phyloP scores from a whole-genome alignment of 2,888 invertebrate species.

The Drosophila paramelanica region DNA sequence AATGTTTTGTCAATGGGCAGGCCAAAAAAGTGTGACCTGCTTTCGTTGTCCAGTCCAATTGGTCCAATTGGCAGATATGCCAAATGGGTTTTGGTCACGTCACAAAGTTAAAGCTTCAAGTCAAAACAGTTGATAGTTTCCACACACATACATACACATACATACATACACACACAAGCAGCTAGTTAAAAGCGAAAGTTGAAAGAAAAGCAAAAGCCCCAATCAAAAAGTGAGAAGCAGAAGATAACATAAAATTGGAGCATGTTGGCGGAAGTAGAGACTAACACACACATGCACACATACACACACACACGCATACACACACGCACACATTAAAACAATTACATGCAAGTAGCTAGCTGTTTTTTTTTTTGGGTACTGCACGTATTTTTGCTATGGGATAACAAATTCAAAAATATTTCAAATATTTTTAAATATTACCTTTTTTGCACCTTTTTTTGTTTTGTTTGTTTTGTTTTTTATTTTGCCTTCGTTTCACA shows the following conservation, averaged over 20 bases:
- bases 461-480: not conserved
- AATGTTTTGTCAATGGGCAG: slow-evolving; percentile 4
- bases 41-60: slow-evolving; percentile 32
- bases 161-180: not conserved
- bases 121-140: slow-evolving; percentile 13
- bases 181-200: slow-evolving; percentile 38
- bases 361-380: not conserved
- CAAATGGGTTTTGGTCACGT: slow-evolving; percentile 54
- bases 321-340: slow-evolving; percentile 20
- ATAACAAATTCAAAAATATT: not conserved
- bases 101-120: slow-evolving; percentile 21
- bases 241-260: slow-evolving; percentile 59
- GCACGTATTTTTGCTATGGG: not conserved
- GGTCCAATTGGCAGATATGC: slow-evolving; percentile 21
- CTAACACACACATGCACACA: slow-evolving; percentile 4
- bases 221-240: slow-evolving; percentile 46
- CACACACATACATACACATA: not conserved
- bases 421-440: not conserved
- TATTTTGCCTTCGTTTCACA: slow-evolving; percentile 7
- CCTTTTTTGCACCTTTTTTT: slow-evolving; percentile 8
- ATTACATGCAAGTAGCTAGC: slow-evolving; percentile 21
- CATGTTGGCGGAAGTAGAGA: slow-evolving; percentile 44
- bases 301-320: slow-evolving; percentile 15
- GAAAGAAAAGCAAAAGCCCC: slow-evolving; percentile 12
- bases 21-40: slow-evolving; percentile 54